Evolutionary conservation across 1,140 invertebrate species (phyloP).

Genomic region (Phortica variegata): DNA sequence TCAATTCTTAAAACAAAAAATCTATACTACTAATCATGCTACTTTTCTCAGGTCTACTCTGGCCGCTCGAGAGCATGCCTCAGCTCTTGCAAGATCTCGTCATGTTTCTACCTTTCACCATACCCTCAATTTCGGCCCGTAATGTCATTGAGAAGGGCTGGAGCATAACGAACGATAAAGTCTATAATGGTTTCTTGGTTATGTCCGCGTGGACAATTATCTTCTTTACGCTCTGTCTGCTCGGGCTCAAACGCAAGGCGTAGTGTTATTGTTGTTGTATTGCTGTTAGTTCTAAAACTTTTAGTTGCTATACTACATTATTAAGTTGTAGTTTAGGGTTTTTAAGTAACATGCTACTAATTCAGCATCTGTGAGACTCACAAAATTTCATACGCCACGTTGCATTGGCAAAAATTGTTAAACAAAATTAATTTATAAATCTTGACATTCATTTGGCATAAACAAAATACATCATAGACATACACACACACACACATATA

Average conservation of each 20-base stretch:
- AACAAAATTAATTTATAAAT: no score
- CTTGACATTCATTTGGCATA: no score
- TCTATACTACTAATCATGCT: not conserved
- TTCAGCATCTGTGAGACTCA: constrained; percentile 43
- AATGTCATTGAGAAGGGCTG: constrained; percentile 66
- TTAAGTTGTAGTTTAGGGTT: no score
- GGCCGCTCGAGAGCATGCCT: constrained; percentile 84
- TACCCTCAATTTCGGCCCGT: constrained; percentile 66
- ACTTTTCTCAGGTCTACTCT: constrained; percentile 72
- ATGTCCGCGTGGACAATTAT: constrained; percentile 61
- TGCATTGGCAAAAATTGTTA: no score
- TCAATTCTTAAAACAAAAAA: not conserved
- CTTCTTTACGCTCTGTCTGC: constrained; percentile 56
- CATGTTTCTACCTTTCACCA: constrained; percentile 66
- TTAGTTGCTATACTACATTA: no score
- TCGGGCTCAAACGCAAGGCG: constrained; percentile 56
- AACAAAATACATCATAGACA: no score
- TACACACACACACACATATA: no score
- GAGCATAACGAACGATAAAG: constrained; percentile 59
- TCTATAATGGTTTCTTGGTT: constrained; percentile 65
- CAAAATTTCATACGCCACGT: constrained; percentile 7
- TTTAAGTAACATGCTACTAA: no score
- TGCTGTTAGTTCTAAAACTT: no score
- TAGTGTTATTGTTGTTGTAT: constrained; percentile 33
- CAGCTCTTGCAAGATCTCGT: constrained; percentile 61